A percentile compares a stretch with the other conserved stretches of the same genome.
phyloP scores from a whole-genome alignment of 2,113 vertebrate species.

The Piprites chloris region DNA sequence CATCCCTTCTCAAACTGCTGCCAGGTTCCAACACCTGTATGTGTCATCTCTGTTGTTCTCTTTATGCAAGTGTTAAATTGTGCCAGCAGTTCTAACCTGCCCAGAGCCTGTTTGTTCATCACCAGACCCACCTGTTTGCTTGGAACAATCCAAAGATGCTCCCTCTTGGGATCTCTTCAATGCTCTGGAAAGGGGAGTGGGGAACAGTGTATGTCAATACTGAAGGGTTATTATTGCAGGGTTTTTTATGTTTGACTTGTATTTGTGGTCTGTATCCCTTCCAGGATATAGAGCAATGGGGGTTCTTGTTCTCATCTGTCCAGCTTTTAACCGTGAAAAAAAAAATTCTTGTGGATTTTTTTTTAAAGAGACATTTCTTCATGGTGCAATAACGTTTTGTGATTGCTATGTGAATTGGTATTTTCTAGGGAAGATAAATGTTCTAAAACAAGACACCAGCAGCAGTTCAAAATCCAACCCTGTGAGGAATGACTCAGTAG shows the following conservation, averaged over 20 bases:
- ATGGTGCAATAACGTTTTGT: neutral
- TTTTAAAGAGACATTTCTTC: neutral
- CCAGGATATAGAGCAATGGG: neutral
- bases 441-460: neutral
- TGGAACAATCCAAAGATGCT: neutral
- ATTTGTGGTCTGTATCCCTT: neutral
- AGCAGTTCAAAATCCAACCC: neutral
- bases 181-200: neutral
- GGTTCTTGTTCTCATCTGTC: neutral
- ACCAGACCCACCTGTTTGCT: neutral
- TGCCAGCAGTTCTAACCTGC: neutral
- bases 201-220: neutral
- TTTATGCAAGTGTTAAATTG: neutral
- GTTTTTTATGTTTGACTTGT: neutral
- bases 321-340: neutral
- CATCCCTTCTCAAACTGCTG: conserved; percentile 10
- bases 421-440: neutral
- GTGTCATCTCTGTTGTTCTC: neutral
- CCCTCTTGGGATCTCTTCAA: neutral
- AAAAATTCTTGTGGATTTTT: neutral
- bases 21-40: neutral
- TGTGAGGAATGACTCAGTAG: neutral
- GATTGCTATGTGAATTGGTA: neutral
- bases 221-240: neutral
- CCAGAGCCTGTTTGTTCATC: neutral